Percentiles rank a stretch among this genome's conserved stretches.
phyloP scores from a whole-genome alignment of 1,140 invertebrate genomes.

The Caenorhabditis tropicalis region DNA sequence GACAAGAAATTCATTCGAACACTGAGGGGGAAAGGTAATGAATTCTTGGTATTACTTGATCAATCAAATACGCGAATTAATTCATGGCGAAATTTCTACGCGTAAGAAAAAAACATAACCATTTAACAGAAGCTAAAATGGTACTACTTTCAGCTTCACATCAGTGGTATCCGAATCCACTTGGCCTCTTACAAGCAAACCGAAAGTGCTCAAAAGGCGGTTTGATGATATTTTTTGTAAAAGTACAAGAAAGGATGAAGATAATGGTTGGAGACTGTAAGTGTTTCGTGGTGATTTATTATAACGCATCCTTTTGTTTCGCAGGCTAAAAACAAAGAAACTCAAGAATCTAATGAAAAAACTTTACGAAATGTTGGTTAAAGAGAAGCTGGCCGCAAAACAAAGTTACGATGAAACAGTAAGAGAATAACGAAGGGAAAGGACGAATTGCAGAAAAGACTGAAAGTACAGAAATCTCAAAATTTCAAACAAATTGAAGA shows the following conservation, averaged over 20 bases:
- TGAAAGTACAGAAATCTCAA: neutral
- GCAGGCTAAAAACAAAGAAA: neutral
- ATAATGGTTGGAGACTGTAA: conserved; percentile 74
- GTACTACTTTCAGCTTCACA: conserved; percentile 2
- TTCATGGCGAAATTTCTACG: conserved; percentile 13
- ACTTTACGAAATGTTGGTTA: neutral
- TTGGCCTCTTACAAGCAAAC: conserved; percentile 93
- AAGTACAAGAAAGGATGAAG: conserved; percentile 83
- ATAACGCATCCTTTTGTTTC: neutral
- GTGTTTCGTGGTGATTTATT: neutral
- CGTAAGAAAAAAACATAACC: neutral
- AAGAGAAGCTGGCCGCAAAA: neutral
- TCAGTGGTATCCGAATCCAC: conserved; percentile 75
- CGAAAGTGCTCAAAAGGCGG: conserved; percentile 88
- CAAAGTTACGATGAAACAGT: neutral
- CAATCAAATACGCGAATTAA: neutral
- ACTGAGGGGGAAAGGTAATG: too few species aligned
- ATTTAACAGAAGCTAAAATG: neutral
- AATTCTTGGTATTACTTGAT: too few species aligned
- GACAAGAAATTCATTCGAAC: neutral
- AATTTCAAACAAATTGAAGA: neutral
- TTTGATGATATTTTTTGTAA: conserved; percentile 99
- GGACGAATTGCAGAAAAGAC: neutral
- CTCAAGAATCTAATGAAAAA: neutral
- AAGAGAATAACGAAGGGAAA: neutral